Conservation (phyloP, 2,113 vertebrate species). For the Tympanuchus pallidicinctus region DNA sequence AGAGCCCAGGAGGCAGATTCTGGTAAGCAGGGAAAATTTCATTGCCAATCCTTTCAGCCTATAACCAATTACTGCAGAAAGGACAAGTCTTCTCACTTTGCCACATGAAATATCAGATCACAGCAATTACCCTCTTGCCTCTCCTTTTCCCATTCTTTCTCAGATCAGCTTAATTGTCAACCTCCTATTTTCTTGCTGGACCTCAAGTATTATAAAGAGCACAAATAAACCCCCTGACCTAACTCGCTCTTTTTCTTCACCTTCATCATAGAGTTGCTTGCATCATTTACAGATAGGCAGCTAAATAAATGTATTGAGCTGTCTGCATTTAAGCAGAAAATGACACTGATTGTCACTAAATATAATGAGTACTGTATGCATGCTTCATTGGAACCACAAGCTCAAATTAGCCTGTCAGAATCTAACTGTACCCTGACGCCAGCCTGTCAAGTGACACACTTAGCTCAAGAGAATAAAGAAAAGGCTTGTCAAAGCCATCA, state of each 20-base stretch:
- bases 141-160: neutral
- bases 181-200: neutral
- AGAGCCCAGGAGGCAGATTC: neutral
- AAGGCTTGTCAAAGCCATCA: conserved; percentile 70
- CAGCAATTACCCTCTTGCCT: neutral
- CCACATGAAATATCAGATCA: neutral
- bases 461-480: conserved; percentile 75
- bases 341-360: conserved; percentile 80
- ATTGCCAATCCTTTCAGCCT: neutral
- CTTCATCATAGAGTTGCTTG: neutral
- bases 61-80: neutral
- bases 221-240: neutral
- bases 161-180: neutral
- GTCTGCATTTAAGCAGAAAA: conserved; percentile 70
- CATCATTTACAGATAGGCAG: conserved; percentile 34
- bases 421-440: conserved; percentile 64
- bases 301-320: conserved; percentile 40
- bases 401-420: conserved; percentile 81
- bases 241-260: neutral
- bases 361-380: conserved; percentile 66
- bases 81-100: neutral
- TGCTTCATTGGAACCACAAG: conserved; percentile 70
- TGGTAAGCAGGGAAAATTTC: neutral
- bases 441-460: conserved; percentile 76
- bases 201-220: neutral